A percentile compares a stretch with the other conserved stretches of the same genome.
Conservation (phyloP, 2,797 vertebrate species). For the Malurus leucopterus region DNA sequence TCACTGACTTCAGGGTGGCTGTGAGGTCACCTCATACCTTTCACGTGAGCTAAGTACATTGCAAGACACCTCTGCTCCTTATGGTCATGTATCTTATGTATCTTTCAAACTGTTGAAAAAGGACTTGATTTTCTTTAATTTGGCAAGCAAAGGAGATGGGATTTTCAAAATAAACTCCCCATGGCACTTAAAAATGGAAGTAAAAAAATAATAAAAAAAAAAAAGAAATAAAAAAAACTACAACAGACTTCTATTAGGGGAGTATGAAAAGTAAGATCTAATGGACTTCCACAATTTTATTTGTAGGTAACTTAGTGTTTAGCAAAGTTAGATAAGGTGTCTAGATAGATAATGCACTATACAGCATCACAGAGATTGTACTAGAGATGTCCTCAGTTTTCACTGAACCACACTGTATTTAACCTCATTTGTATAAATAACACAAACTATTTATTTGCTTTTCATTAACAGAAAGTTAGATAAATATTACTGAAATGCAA, state of each 20-base stretch:
- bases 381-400: slow-evolving; percentile 22
- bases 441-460: slow-evolving; percentile 45
- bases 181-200: neutral
- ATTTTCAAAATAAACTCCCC: neutral
- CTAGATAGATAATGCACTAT: neutral
- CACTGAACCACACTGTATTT: slow-evolving; percentile 25
- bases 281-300: slow-evolving; percentile 1
- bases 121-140: neutral
- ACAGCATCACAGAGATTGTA: neutral
- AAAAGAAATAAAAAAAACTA: neutral
- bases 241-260: neutral
- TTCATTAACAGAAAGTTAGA: slow-evolving; percentile 39
- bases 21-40: neutral
- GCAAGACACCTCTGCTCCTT: neutral
- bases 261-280: neutral
- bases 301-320: slow-evolving; percentile 21
- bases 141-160: neutral
- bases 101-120: neutral
- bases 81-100: neutral
- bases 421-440: slow-evolving; percentile 49
- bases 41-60: neutral
- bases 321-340: slow-evolving; percentile 17
- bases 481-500: slow-evolving; percentile 54
- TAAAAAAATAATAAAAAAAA: too few relatives aligned
- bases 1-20: neutral